Base-by-base conservation (phyloP, 2,888 invertebrate genomes). In the Embidobia sp. region DNA sequence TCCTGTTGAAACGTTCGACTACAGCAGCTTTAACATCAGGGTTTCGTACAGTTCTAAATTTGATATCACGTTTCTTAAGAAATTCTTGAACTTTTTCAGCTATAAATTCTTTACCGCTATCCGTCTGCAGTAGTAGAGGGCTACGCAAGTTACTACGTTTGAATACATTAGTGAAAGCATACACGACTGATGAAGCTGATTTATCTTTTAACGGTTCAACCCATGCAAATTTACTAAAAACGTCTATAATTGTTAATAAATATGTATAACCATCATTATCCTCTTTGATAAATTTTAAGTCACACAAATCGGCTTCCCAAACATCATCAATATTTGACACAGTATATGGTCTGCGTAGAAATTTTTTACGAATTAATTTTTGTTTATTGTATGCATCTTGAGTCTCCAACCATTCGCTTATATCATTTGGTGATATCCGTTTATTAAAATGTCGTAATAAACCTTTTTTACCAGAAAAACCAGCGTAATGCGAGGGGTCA, bases 61-160 rank as follows among this genome's bases (percentile, higher is more conserved):
- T 10, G 7, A 80, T 79, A 5, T 61, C 31, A 0, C 37, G 29
- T 44, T 31, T 33, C 18, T 59, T 46, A 1, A 44, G 5, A 10
- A 46, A 31, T 3, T 46, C 2, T 33, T 33, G 59, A 7, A 59
- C 19, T n/a, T 18, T 8, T n/a, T 19, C 22, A 5, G 70, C 79
- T 1, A 78, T 49, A 70, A 84, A 84, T 49, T 84, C 81, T 70
- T 77, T 80, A 1, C 84, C 83, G 19, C 64, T 75, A 46, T 85
- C 83, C 0, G 81, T 75, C 33, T 83, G 81, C 10, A 79, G 46
- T 3, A 8, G 33, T 3, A 79, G 48, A 0, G 75, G 79, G 7
- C 19, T 1, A 1, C 67, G 8, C 4, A 35, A 46, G 1, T 57
- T 19, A 16, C 35, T 49, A 4, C 70, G 13, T 13, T 63, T 29